phyloP scores from a whole-genome alignment of 2,113 vertebrate species.

The Hoplias malabaricus region DNA sequence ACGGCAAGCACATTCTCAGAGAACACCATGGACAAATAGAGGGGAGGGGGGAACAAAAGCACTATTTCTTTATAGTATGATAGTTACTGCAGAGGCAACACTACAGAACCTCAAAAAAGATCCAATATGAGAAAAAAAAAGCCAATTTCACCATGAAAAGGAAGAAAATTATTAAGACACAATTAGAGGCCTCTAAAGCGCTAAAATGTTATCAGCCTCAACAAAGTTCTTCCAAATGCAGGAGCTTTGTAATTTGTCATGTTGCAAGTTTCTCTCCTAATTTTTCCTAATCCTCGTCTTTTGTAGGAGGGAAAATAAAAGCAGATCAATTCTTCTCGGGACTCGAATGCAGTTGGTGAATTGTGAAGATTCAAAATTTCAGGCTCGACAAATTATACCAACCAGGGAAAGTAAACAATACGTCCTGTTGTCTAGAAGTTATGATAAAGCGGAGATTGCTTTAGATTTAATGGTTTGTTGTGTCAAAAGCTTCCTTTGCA shows the following conservation, averaged over 20 bases:
- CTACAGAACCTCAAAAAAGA: background rate
- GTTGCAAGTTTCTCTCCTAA: background rate
- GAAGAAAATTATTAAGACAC: background rate
- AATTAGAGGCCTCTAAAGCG: background rate
- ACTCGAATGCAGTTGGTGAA: background rate
- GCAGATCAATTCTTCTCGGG: background rate
- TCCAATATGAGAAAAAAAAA: conserved; percentile 3
- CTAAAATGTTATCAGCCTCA: background rate
- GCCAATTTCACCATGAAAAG: background rate
- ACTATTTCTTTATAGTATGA: background rate
- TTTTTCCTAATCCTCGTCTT: conserved; percentile 12
- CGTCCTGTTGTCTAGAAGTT: background rate
- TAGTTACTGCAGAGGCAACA: background rate
- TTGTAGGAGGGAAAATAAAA: conserved; percentile 16
- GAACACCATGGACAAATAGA: background rate
- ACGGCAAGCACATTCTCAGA: background rate
- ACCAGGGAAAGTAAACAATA: conserved; percentile 5
- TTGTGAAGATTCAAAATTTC: background rate
- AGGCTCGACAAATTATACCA: conserved; percentile 6
- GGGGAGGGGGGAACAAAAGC: background rate
- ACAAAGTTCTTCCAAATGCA: background rate
- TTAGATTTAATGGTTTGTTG: background rate
- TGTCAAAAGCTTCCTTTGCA: conserved; percentile 6
- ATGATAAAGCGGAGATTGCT: conserved; percentile 15
- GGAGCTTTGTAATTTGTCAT: background rate